These are phyloP conservation scores for Peromyscus aztecus DNA, from an alignment of 2,797 vertebrate genomes.

Conservation along the genomic window DNA sequence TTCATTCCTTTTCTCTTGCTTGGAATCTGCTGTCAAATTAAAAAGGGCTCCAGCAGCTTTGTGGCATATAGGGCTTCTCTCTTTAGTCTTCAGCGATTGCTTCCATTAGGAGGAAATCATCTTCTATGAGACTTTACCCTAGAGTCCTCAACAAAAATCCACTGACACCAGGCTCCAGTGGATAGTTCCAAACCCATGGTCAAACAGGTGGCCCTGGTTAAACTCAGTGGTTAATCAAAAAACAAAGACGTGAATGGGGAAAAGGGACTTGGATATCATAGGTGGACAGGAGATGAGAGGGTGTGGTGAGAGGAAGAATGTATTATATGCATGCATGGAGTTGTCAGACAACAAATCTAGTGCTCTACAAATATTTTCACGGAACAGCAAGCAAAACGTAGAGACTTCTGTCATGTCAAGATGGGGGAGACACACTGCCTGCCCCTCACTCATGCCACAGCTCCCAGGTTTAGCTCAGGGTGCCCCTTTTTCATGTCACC, in stretches of 20 bases:
- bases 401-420: neutral
- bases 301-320: no score
- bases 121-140: neutral
- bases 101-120: neutral
- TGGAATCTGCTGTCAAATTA: neutral
- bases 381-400: neutral
- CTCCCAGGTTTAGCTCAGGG: neutral
- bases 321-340: no score
- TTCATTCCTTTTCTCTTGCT: neutral
- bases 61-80: fast-evolving
- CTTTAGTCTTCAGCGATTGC: no score
- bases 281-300: neutral
- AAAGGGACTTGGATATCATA: neutral
- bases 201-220: neutral
- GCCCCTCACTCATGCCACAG: fast-evolving
- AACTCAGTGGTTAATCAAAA: neutral
- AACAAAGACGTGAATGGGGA: neutral
- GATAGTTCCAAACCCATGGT: neutral
- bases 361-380: neutral
- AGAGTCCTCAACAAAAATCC: neutral
- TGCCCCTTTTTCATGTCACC: no score
- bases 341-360: neutral
- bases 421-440: fast-evolving
- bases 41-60: neutral
- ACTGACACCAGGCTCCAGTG: neutral